phyloP scores from a whole-genome alignment of 2,113 vertebrate species.

The Leucopsar rothschildi region DNA sequence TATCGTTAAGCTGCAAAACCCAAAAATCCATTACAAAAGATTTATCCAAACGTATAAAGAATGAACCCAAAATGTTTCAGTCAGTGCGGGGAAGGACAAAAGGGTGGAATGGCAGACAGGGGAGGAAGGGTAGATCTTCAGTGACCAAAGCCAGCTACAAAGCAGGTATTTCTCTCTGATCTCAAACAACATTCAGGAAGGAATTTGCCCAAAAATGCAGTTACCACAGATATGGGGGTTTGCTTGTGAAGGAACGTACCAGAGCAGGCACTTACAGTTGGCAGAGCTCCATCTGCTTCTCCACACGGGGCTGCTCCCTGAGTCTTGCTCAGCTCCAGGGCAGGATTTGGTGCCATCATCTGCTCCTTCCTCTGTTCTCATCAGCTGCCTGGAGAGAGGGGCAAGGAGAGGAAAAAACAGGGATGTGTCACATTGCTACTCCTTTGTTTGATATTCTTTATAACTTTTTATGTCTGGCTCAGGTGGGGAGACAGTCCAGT shows the following conservation, averaged over 20 bases:
- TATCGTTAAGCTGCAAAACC: background rate
- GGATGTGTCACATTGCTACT: background rate
- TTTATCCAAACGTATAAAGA: background rate
- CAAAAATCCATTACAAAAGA: conserved; percentile 13
- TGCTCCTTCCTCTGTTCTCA: background rate
- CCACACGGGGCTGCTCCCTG: background rate
- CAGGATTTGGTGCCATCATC: background rate
- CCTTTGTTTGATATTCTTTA: background rate
- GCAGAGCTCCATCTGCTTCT: background rate
- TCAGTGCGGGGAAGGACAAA: background rate
- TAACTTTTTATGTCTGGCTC: background rate
- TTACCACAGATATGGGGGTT: background rate
- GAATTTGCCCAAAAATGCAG: background rate
- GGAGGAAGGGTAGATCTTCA: background rate
- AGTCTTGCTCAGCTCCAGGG: background rate
- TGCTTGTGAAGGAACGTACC: background rate
- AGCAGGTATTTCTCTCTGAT: background rate
- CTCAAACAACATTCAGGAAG: background rate
- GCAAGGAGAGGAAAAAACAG: background rate
- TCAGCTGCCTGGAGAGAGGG: background rate
- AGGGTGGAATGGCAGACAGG: background rate
- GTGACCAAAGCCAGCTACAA: background rate
- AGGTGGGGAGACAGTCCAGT: background rate
- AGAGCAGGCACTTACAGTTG: background rate
- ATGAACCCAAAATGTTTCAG: background rate